Percentiles rank a stretch among this genome's conserved stretches.
Evolutionary conservation across 2,888 invertebrate species (phyloP).

Genomic region (Conchocele bisecta): DNA sequence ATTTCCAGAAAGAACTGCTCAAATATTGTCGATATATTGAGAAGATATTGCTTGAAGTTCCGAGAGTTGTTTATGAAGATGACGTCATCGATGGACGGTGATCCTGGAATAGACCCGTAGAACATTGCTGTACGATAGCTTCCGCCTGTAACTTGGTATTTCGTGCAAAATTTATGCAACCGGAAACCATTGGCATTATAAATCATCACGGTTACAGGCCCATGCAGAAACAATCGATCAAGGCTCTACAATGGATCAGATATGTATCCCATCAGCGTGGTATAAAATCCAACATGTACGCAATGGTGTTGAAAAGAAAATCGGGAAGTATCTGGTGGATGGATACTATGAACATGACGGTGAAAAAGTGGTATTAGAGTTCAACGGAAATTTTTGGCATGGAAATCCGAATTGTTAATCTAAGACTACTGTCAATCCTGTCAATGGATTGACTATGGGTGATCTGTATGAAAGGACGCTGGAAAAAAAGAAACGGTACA

Average conservation of each 20-base stretch:
- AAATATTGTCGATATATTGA: conserved; percentile 18
- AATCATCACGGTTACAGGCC: conserved; percentile 36
- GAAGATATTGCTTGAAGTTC: conserved; percentile 31
- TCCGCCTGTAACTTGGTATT: conserved; percentile 27
- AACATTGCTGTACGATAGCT: conserved; percentile 23
- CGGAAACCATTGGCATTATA: conserved; percentile 32
- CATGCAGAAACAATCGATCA: conserved; percentile 35
- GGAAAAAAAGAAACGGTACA: conserved; percentile 30
- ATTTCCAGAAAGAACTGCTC: conserved; percentile 27
- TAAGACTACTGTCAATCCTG: conserved; percentile 24
- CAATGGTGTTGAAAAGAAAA: conserved; percentile 18
- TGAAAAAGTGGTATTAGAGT: conserved; percentile 9
- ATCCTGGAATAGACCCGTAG: conserved; percentile 20
- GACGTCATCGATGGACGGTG: not conserved
- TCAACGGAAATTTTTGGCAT: conserved; percentile 32
- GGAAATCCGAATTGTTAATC: conserved; percentile 27
- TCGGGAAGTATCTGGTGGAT: conserved; percentile 24
- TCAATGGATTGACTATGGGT: conserved; percentile 26
- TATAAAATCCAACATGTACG: conserved; percentile 12
- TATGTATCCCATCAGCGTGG: conserved; percentile 6
- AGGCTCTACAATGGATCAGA: conserved; percentile 38
- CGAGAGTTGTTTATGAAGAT: conserved; percentile 18
- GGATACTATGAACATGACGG: conserved; percentile 18
- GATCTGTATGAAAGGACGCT: conserved; percentile 35
- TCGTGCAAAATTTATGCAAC: conserved; percentile 20